Conservation (phyloP, 1,140 invertebrate species). For the Achroia grisella region DNA sequence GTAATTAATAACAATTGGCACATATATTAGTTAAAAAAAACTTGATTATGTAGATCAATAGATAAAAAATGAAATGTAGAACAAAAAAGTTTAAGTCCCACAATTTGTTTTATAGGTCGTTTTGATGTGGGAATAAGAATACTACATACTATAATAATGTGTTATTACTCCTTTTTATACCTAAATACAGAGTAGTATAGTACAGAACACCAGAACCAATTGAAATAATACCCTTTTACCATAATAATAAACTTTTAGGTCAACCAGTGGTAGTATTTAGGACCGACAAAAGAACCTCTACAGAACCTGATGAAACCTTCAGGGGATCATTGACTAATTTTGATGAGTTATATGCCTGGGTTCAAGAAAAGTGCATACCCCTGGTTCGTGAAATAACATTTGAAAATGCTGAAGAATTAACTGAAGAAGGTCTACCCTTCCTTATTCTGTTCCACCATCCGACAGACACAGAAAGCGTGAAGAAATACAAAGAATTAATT, state of each 20-base stretch:
- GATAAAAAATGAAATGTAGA: too few species aligned
- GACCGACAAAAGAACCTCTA: conserved; percentile 84
- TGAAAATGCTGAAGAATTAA: conserved; percentile 99
- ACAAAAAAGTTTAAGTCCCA: too few species aligned
- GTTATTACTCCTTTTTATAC: too few species aligned
- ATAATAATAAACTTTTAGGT: conserved; percentile 26
- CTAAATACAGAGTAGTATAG: too few species aligned
- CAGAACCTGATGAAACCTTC: conserved; percentile 88
- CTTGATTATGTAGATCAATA: too few species aligned
- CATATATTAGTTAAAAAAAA: too few species aligned
- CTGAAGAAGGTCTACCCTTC: conserved; percentile 99
- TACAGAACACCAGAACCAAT: too few species aligned
- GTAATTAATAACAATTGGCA: too few species aligned
- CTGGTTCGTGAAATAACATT: conserved; percentile 96
- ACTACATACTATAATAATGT: too few species aligned
- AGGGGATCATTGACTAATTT: conserved; percentile 81
- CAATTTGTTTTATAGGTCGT: too few species aligned
- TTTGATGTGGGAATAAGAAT: too few species aligned
- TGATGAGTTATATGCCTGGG: conserved; percentile 90
- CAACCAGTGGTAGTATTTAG: conserved; percentile 86
- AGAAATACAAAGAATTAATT: conserved; percentile 90
- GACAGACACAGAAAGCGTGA: conserved; percentile 90
- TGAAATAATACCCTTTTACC: too few species aligned
- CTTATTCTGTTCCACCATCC: conserved; percentile 96
- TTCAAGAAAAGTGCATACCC: conserved; percentile 90